A percentile compares a stretch with the other conserved stretches of the same genome.
These are phyloP conservation scores for Zaprionus ornatus DNA, from an alignment of 1,140 invertebrate genomes.

Conservation along the genomic window DNA sequence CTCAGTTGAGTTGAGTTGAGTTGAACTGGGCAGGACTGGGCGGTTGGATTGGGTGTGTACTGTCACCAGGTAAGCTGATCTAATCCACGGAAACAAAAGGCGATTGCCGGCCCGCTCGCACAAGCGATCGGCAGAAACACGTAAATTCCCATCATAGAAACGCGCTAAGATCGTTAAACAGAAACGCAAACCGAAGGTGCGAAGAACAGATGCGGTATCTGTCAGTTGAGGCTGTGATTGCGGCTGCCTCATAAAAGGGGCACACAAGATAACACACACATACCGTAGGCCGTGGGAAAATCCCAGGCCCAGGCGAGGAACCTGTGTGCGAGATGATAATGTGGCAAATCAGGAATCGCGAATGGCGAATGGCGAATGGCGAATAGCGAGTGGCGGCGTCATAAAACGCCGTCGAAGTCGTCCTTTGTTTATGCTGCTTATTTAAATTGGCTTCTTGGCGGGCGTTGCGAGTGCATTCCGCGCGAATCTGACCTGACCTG, in stretches of 20 bases:
- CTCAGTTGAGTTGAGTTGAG: neutral
- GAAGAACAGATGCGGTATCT: constrained; percentile 36
- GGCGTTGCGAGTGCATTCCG: constrained; percentile 46
- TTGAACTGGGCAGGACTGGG: neutral
- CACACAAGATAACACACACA: constrained; percentile 20
- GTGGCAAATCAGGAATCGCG: neutral
- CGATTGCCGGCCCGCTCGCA: neutral
- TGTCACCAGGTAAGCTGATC: neutral
- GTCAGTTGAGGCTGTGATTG: constrained; percentile 1
- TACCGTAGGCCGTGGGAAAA: constrained; percentile 62
- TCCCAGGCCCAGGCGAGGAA: constrained; percentile 28
- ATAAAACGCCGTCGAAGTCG: constrained; percentile 55
- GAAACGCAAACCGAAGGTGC: constrained; percentile 34
- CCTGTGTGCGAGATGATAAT: constrained; percentile 3
- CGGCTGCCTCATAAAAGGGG: constrained; percentile 48
- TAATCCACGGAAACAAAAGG: constrained; percentile 10
- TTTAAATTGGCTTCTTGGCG: constrained; percentile 82
- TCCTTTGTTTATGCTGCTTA: constrained; percentile 80
- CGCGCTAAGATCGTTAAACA: constrained; percentile 23
- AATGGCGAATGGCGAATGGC: neutral
- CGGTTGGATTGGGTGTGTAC: constrained; percentile 6
- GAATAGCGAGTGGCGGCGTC: constrained; percentile 25
- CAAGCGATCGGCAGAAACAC: constrained; percentile 33
- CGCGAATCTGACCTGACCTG: neutral
- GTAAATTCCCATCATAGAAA: constrained; percentile 49